Base-by-base conservation (phyloP, 1,140 invertebrate species). In the Battus philenor region DNA sequence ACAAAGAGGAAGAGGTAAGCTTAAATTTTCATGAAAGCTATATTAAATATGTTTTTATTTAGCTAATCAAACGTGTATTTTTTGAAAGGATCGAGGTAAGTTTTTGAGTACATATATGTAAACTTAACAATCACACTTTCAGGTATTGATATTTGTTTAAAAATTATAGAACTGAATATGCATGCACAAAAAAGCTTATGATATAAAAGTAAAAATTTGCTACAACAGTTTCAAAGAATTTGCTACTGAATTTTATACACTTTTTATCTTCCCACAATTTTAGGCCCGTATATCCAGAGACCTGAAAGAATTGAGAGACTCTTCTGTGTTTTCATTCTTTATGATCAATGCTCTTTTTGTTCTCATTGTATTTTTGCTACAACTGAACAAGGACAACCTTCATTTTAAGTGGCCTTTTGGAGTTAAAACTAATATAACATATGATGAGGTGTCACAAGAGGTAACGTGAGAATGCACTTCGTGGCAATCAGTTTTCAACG, bases 291-390 rank as follows among this genome's bases (percentile, higher is more conserved):
- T 98, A 73, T 92, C 94, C 55, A 90, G 89, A 81, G 95, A 97
- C 87, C 89, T 98, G 68, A 95, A 94, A 90, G 95, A 97, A 71
- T 90, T 98, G 59, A 90, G 97, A 78, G 96, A 98, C 87, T 93
- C 94, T 70, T 94, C 95, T 53, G 96, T 98, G 13, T 98, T 98
- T 88, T 94, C 92, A 44, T 99, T 98, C 90, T 96, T 98, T 89
- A 98, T 99, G 96, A 87, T 97, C 76, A 99, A 99, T 89, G 95
- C 96, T 47, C 91, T 99, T 59, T 99, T 99, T 91, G 96, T 99
- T 57, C 91, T 99, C 73, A 97, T 99, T 88, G 96, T 98, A 64
- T 96, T 98, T 88, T 92, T 98, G 75, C 92, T 99, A 67, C 97
- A 98, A 90, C 89, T 98, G 85, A 97, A 97, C 89, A 98, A 97